These are phyloP conservation scores for Syndactyla subalaris DNA, from an alignment of 2,797 vertebrate species.

Conservation along the genomic window DNA sequence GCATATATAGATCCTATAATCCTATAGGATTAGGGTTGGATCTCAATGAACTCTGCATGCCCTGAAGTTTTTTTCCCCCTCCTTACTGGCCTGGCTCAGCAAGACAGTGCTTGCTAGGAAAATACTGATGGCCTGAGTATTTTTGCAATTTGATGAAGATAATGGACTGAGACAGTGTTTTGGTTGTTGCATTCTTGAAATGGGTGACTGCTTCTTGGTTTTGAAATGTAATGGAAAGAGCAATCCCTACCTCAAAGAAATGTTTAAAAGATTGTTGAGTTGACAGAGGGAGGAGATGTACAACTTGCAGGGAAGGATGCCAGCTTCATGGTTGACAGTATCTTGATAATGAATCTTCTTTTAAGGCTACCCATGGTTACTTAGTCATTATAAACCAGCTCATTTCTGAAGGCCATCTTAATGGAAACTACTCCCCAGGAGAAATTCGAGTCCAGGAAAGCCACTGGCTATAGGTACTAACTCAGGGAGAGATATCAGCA, in stretches of 20 bases:
- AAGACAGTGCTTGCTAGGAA: neutral
- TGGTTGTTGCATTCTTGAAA: constrained; percentile 30
- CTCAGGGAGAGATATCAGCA: neutral
- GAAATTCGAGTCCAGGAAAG: neutral
- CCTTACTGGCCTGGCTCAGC: neutral
- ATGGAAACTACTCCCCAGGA: neutral
- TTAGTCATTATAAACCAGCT: constrained; percentile 16
- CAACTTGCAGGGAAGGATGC: constrained; percentile 45
- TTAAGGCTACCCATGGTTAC: constrained; percentile 1
- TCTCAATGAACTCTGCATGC: neutral
- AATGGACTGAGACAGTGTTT: constrained; percentile 19
- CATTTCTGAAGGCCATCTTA: neutral
- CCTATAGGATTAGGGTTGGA: neutral
- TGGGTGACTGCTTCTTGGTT: constrained; percentile 32
- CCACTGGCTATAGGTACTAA: neutral
- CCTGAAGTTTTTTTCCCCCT: neutral
- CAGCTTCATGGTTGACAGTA: constrained; percentile 49
- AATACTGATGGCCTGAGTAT: neutral
- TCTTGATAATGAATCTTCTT: constrained; percentile 45
- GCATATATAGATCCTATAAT: neutral
- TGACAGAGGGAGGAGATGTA: constrained; percentile 35
- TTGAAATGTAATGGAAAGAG: constrained; percentile 36
- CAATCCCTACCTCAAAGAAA: neutral
- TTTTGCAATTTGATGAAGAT: constrained; percentile 27
- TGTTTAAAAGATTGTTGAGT: constrained; percentile 32